phyloP scores from a whole-genome alignment of 2,797 vertebrate species.

The Lepilemur ruficaudatus region DNA sequence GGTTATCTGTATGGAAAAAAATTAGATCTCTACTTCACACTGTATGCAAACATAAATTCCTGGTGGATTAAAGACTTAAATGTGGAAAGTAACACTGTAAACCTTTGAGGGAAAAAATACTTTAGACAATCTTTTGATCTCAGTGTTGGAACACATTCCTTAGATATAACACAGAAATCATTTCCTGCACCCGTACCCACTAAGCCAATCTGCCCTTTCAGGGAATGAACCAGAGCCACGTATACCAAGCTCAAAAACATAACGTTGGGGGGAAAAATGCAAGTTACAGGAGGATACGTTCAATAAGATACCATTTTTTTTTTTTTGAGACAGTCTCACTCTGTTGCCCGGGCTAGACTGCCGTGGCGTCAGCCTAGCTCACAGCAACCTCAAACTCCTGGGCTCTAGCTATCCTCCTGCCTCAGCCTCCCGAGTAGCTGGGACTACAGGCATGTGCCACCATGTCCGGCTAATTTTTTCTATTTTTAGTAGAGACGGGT shows the following conservation, averaged over 20 bases:
- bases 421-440: too few species aligned
- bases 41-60: neutral
- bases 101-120: neutral
- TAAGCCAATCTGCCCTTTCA: neutral
- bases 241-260: neutral
- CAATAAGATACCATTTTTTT: neutral
- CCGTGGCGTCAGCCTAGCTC: too few species aligned
- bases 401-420: too few species aligned
- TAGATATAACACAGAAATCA: neutral
- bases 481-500: too few species aligned
- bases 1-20: neutral
- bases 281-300: neutral
- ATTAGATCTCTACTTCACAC: neutral
- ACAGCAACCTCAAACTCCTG: too few species aligned
- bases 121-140: neutral
- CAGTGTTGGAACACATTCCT: neutral
- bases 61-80: neutral
- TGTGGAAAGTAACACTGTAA: neutral
- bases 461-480: too few species aligned
- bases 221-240: neutral
- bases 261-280: neutral
- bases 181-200: neutral
- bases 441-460: too few species aligned
- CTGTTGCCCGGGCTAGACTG: too few species aligned
- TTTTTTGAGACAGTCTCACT: neutral